Evolutionary conservation across 2,888 invertebrate species (phyloP), one percentile per base, ranked within the genome.

Genomic region (Choreutis nemorana): DNA sequence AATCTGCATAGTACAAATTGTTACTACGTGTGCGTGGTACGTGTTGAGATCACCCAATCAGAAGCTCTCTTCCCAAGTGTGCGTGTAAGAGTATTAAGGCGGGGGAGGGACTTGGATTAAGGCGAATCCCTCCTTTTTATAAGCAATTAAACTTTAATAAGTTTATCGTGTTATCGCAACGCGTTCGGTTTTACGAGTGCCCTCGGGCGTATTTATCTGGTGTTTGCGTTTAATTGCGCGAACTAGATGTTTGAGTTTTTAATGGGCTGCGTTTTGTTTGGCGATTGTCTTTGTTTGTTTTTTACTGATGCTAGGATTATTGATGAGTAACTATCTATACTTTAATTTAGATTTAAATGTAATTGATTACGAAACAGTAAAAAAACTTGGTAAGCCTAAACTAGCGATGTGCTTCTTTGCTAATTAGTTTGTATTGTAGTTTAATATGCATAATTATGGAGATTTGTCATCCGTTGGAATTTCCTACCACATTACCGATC

Each of bases 1-100:
- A 42, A 58, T 59, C 56, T 54, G 56, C 59, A 60, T 61, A 59
- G 58, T 46, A 52, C 50, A 55, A 57, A 55, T 53, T 41, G 48
- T 48, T 43, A 34, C 32, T 44, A 48, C 50, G 49, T 50, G 48
- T 51, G 45, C 48, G 39, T 31, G 33, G 22, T 18, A 18, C 20
- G 29, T 22, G 25, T 26, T 10, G 23, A 21, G 10, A 10, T 8
- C 35, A 18, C 32, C 65, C 57, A 66, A 64, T 64, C 37, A 34
- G 29, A 28, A n/a, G 1, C 7, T 31, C 2, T 2, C 28, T 15
- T 41, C 43, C 20, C 4, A n/a, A 37, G 60, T 61, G 54, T 57
- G 56, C 12, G 55, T 48, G 34, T 12, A 8, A 15, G 24, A 30
- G n/a, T 33, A 26, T 33, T 26, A 18, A 23, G 9, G 21, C 26